phyloP scores from a whole-genome alignment of 2,797 vertebrate genomes.

The Bradypus variegatus region DNA sequence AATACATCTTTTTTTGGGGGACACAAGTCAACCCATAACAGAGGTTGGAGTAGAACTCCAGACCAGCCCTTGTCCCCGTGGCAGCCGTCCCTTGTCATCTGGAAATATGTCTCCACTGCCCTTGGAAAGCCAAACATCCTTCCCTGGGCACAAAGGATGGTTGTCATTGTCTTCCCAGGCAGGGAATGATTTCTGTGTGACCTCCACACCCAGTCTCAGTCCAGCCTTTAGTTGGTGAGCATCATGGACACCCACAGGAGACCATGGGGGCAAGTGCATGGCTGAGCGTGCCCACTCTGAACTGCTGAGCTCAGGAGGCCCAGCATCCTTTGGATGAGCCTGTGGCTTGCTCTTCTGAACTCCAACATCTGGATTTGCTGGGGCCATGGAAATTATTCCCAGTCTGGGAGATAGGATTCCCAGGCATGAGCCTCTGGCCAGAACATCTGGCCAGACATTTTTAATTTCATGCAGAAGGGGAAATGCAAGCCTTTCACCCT shows the following conservation, averaged over 20 bases:
- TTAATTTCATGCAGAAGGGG: conserved; percentile 53
- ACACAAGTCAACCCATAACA: too few relatives aligned
- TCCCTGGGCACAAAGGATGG: conserved; percentile 43
- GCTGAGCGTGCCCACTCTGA: conserved; percentile 68
- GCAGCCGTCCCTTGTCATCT: background rate
- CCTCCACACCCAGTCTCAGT: conserved; percentile 53
- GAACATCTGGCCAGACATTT: conserved; percentile 67
- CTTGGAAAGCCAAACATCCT: background rate
- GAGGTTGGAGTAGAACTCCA: background rate
- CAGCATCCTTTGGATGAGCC: conserved; percentile 66
- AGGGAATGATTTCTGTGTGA: conserved; percentile 55
- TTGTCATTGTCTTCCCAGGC: conserved; percentile 53
- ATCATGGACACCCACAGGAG: conserved; percentile 66
- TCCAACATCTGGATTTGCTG: conserved; percentile 55
- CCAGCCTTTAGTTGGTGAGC: conserved; percentile 66
- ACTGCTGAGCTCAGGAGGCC: conserved; percentile 59
- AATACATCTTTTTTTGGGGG: too few relatives aligned
- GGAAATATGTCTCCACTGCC: background rate
- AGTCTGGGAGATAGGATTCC: background rate
- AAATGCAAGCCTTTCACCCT: conserved; percentile 61
- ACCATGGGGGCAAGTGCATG: conserved; percentile 62
- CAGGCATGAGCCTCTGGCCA: conserved; percentile 65
- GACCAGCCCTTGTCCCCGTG: background rate
- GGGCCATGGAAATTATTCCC: conserved; percentile 57
- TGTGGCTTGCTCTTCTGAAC: conserved; percentile 63